Base-by-base conservation (phyloP, 1,140 invertebrate species). In the Hyphantria cunea region DNA sequence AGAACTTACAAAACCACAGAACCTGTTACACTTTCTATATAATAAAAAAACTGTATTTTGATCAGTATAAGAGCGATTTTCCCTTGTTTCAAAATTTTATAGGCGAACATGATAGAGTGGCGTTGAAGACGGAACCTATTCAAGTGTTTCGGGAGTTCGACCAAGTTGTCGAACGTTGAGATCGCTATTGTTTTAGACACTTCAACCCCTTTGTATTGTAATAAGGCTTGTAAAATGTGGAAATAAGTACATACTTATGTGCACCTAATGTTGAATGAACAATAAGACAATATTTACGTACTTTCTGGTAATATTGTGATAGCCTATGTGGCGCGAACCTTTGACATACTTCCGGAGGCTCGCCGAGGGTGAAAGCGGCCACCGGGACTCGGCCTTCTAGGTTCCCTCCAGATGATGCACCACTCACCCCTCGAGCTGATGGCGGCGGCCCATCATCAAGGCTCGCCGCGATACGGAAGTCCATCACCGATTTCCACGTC, bases 401-500 rank as follows among this genome's bases (percentile, higher is more conserved):
- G 95, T 70, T 95, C 95, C 61, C 89, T 96, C 72, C 95, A 95
- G 75, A 95, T 95, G 89, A 94, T 95, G 93, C 95, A 95, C 78
- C 93, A 94, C 89, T 82, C 90, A 84, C 83, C 92, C 84, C 85
- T 91, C 72, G 95, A 95, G 82, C 91, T 96, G 60, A 96, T 96
- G 95, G 95, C 95, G 2, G 94, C 94, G 6, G 92, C 92, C 41
- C 94, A 95, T 74, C 94, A 95, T 71, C 93, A 94, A 66, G 92
- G 93, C 50, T 95, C 95, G 56, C 96, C 95, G 59, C 92, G 95
- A 39, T 97, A 97, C 90, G 96, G 96, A 84, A 96, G 95, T 79
- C 96, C 96, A 73, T 96, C 96, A 67, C 96, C 97, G 9, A 97
- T 97, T 51, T 96, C 96, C 68, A 96, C 96, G 54, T 97, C 96